These are phyloP conservation scores for Acyrthosiphon pisum DNA, from an alignment of 1,140 invertebrate species.

Conservation along the genomic window DNA sequence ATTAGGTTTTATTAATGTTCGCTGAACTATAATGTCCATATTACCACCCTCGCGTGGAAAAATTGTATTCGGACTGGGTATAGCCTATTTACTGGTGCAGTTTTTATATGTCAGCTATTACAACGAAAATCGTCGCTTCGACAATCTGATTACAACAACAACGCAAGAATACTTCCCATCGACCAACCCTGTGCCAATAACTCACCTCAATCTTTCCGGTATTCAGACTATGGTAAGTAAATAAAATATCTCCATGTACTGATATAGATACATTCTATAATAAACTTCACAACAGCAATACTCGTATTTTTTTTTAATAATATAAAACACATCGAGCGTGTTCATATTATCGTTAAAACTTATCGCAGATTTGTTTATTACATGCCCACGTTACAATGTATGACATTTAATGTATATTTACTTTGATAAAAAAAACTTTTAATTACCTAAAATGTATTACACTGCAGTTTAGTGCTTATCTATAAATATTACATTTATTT, in stretches of 20 bases:
- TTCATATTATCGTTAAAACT: neutral
- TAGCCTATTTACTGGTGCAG: conserved; percentile 22
- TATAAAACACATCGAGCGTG: neutral
- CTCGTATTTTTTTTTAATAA: neutral
- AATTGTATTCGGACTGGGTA: conserved; percentile 28
- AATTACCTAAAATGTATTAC: neutral
- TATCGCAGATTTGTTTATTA: neutral
- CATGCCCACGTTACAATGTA: neutral
- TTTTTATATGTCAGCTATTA: conserved; percentile 29
- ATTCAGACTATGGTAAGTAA: conserved; percentile 20
- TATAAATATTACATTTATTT: neutral
- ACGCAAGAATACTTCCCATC: conserved; percentile 22
- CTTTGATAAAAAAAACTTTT: conserved; percentile 6
- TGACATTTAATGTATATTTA: neutral
- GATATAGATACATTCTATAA: neutral
- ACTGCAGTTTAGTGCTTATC: neutral
- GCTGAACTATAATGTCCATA: conserved; percentile 25
- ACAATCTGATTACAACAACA: neutral
- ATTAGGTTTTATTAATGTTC: neutral
- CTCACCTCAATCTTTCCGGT: conserved; percentile 20
- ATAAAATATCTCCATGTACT: neutral
- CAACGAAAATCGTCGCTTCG: conserved; percentile 20
- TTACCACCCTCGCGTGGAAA: conserved; percentile 14
- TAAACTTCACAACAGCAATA: neutral
- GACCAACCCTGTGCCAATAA: neutral